Base-by-base conservation (phyloP, 2,797 vertebrate species). In the Alosa sapidissima region DNA sequence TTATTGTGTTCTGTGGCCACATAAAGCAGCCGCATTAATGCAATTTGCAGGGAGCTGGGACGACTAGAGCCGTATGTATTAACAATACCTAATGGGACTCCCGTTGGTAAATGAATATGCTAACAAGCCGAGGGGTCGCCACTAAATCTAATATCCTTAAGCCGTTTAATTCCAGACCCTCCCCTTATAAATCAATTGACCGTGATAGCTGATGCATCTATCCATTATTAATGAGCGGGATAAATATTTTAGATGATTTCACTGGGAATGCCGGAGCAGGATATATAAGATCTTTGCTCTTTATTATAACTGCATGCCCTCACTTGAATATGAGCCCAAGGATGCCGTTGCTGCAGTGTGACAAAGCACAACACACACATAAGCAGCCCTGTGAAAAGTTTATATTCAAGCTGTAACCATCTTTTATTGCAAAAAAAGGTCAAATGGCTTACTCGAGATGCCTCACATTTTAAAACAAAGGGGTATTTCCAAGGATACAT, bases 81-180 rank as follows among this genome's bases (percentile, higher is more conserved):
- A 96, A 97, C 95, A 96, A 96, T 95, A 95, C 93, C 94, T 96
- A 97, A 97, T 96, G 94, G 95, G 94, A 93, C 94, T 96, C 96
- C 96, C 92, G 94, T 95, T 96, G 95, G 95, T 96, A 96, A 96
- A 96, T 96, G 94, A 96, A 96, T 96, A 95, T 96, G 96, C 95
- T 96, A 96, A 96, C 96, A 96, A 96, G 89, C 55, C 6, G 94
- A 91, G 91, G 92, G 94, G 95, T 96, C 94, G 92, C 94, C 94
- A 94, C 94, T 96, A 96, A 96, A 97, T 96, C 95, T 96, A 96
- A 97, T 96, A 96, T 96, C 94, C 96, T 95, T 95, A 96, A 97
- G 96, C 94, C 95, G 95, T 96, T 97, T 96, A 96, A 96, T 97
- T 96, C 95, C 94, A 96, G 96, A 96, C 94, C 95, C 93, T 93